phyloP scores from a whole-genome alignment of 1,140 invertebrate species.

The Brachionus koreanus region DNA sequence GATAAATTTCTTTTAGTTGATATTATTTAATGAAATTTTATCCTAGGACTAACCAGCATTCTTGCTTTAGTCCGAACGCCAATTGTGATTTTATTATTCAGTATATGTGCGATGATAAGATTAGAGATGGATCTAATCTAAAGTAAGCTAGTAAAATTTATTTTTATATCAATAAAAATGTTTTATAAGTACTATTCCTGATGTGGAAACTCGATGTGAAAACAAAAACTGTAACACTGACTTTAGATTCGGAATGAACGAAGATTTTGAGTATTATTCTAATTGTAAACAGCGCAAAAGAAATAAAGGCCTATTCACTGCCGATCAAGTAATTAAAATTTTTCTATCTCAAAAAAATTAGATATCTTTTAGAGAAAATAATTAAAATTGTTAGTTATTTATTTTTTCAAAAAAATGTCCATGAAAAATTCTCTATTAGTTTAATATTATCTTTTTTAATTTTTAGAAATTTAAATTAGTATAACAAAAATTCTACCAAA shows the following conservation, averaged over 20 bases:
- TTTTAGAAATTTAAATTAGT: no score
- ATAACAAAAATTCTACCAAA: no score
- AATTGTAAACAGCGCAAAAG: slow-evolving; percentile 48
- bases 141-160: neutral
- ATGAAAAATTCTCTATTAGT: no score
- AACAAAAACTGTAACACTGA: slow-evolving; percentile 47
- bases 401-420: no score
- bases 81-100: slow-evolving; percentile 56
- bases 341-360: neutral
- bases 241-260: slow-evolving; percentile 51
- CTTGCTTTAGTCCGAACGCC: slow-evolving; percentile 52
- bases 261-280: slow-evolving; percentile 56
- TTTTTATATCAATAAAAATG: neutral
- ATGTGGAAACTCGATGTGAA: slow-evolving; percentile 30
- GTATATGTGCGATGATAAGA: slow-evolving; percentile 51
- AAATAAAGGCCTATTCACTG: slow-evolving; percentile 51
- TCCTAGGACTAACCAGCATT: slow-evolving; percentile 56
- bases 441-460: no score
- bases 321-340: slow-evolving; percentile 50
- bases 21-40: neutral
- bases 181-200: slow-evolving; percentile 2
- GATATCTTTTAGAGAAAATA: no score
- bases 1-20: neutral
- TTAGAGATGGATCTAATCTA: slow-evolving; percentile 17
- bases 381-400: no score